Conservation (phyloP, 2,888 invertebrate genomes). For the Hecatera dysodea region DNA sequence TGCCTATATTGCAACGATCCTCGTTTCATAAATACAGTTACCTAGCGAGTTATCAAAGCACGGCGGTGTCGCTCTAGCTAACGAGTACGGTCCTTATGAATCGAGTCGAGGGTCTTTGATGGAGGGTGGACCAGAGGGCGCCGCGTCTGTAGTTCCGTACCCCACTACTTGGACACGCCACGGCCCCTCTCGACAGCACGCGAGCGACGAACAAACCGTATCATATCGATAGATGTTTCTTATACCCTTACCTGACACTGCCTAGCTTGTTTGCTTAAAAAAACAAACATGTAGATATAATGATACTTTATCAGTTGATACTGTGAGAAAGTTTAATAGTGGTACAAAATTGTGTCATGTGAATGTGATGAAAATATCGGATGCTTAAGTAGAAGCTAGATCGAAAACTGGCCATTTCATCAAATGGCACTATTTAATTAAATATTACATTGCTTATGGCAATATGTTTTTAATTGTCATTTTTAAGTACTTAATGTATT, state of each 20-base stretch:
- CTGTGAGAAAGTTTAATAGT: conserved; percentile 48
- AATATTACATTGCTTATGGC: not conserved
- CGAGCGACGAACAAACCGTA: conserved; percentile 56
- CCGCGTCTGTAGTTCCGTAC: conserved; percentile 68
- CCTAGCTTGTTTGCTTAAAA: conserved; percentile 42
- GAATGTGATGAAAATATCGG: conserved; percentile 29
- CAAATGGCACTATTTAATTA: not conserved
- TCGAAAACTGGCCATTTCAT: not conserved
- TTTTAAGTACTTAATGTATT: not conserved
- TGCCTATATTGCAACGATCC: conserved; percentile 11
- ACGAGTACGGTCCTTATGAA: conserved; percentile 69
- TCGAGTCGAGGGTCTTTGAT: conserved; percentile 77
- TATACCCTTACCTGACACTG: conserved; percentile 48
- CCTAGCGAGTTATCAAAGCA: conserved; percentile 52
- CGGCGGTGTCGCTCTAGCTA: conserved; percentile 62
- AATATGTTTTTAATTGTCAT: not conserved
- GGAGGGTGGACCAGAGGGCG: conserved; percentile 73
- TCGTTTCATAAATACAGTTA: conserved; percentile 29
- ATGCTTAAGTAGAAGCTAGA: not conserved
- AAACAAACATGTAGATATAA: conserved; percentile 29
- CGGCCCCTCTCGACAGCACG: conserved; percentile 74
- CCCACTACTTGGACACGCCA: conserved; percentile 86
- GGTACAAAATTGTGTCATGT: conserved; percentile 18
- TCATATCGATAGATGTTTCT: conserved; percentile 44
- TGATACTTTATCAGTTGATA: conserved; percentile 55